Conservation (phyloP, 2,888 invertebrate species). For the Cecidostiba fungosa region DNA sequence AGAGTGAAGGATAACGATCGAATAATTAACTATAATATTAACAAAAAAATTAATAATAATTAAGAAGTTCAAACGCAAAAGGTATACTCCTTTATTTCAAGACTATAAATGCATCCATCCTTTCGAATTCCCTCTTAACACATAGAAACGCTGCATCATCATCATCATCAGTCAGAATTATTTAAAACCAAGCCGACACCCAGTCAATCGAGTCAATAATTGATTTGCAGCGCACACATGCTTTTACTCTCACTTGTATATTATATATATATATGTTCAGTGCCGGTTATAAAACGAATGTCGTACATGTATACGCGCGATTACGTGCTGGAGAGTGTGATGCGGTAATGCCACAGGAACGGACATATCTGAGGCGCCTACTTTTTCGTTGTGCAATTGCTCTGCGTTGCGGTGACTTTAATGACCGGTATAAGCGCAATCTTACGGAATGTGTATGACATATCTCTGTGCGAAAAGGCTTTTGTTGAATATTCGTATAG, state of each 20-base stretch:
- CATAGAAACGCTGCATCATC: not conserved
- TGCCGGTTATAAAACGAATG: conserved; percentile 44
- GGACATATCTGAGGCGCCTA: conserved; percentile 24
- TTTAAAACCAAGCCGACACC: not conserved
- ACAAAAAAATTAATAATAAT: too few relatives aligned
- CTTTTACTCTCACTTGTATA: conserved; percentile 13
- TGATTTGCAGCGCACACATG: not conserved
- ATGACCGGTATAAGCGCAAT: conserved; percentile 22
- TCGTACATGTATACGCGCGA: too few relatives aligned
- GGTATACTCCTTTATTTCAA: too few relatives aligned
- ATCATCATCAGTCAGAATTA: not conserved
- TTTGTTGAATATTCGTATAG: not conserved
- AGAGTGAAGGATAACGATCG: too few relatives aligned
- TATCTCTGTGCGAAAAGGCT: not conserved
- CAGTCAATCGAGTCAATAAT: conserved; percentile 20
- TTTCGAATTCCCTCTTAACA: too few relatives aligned
- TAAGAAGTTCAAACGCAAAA: too few relatives aligned
- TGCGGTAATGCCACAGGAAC: conserved; percentile 48
- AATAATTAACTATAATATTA: too few relatives aligned
- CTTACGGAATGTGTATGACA: not conserved
- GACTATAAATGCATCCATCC: too few relatives aligned
- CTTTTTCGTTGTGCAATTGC: conserved; percentile 47
- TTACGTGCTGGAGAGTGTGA: conserved; percentile 21
- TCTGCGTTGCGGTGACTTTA: conserved; percentile 5
- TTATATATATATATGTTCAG: not conserved